These are phyloP conservation scores for Hesperophylax magnus DNA, from an alignment of 1,140 invertebrate species.

Conservation along the genomic window DNA sequence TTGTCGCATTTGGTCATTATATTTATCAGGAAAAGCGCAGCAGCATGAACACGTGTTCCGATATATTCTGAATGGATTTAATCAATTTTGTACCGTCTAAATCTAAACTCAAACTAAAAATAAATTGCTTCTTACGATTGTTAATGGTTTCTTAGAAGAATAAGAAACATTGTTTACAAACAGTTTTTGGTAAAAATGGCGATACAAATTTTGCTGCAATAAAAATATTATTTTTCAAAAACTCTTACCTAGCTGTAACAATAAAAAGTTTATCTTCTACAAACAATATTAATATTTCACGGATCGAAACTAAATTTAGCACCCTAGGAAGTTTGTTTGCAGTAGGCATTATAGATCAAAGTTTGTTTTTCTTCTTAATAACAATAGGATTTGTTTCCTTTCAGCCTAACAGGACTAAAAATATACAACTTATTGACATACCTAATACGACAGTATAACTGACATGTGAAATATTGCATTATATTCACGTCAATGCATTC, in stretches of 20 bases:
- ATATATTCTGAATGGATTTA: too few species aligned
- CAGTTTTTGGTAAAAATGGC: not conserved
- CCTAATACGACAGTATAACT: not conserved
- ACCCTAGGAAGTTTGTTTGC: constrained; percentile 24
- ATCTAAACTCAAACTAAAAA: too few species aligned
- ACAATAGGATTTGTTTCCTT: constrained; percentile 15
- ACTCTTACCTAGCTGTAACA: not conserved
- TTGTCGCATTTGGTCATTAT: too few species aligned
- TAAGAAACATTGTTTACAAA: too few species aligned
- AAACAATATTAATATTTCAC: constrained; percentile 25
- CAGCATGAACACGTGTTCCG: too few species aligned
- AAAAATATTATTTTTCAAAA: constrained; percentile 3
- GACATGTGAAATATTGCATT: constrained; percentile 31
- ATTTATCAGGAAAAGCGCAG: too few species aligned
- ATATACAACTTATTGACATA: not conserved
- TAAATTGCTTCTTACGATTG: too few species aligned
- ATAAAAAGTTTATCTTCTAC: constrained; percentile 1
- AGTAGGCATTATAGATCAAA: not conserved
- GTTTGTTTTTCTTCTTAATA: constrained; percentile 20
- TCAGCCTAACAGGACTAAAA: not conserved
- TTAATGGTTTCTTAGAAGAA: too few species aligned
- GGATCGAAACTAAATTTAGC: constrained; percentile 9
- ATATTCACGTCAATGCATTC: constrained; percentile 20
- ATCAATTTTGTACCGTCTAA: too few species aligned
- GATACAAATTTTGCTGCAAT: not conserved